Conservation (phyloP, 2,113 vertebrate species). For the Poeciliopsis turrubarensis region DNA sequence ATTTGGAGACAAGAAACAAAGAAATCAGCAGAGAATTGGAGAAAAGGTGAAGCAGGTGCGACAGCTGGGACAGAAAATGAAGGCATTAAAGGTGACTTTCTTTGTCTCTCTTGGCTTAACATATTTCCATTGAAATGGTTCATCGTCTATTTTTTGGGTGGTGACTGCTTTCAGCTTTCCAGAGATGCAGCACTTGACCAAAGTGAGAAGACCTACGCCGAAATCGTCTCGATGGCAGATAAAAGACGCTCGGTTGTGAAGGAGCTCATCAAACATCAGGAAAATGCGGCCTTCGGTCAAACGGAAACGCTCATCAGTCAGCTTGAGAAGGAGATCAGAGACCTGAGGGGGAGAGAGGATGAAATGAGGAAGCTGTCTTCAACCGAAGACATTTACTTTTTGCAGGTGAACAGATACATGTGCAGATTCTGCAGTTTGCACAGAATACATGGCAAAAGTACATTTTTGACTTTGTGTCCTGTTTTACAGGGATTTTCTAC, state of each 20-base stretch:
- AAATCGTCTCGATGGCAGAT: slow-evolving; percentile 34
- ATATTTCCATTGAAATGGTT: background rate
- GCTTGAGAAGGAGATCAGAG: slow-evolving; percentile 47
- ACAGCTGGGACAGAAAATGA: slow-evolving; percentile 58
- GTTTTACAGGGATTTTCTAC: background rate
- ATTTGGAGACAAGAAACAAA: slow-evolving; percentile 57
- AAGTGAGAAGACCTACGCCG: slow-evolving; percentile 34
- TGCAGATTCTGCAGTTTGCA: accelerated
- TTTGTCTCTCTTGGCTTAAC: background rate
- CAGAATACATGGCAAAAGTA: background rate
- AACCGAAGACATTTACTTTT: slow-evolving; percentile 61
- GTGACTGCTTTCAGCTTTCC: slow-evolving; percentile 5
- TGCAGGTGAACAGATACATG: slow-evolving; percentile 49
- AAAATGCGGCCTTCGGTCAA: slow-evolving; percentile 1
- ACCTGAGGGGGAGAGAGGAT: slow-evolving; percentile 49
- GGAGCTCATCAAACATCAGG: slow-evolving; percentile 28
- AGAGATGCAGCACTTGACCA: slow-evolving; percentile 25
- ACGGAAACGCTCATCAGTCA: background rate
- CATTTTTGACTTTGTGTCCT: background rate
- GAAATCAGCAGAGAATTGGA: slow-evolving; percentile 59
- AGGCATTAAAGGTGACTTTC: slow-evolving; percentile 34
- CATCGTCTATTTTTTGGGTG: accelerated
- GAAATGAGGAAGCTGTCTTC: slow-evolving; percentile 51
- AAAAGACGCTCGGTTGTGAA: slow-evolving; percentile 18
- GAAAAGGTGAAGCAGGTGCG: slow-evolving; percentile 60